A percentile compares a stretch with the other conserved stretches of the same genome.
These are phyloP conservation scores for Magallana nippona DNA, from an alignment of 2,888 invertebrate genomes.

Conservation along the genomic window DNA sequence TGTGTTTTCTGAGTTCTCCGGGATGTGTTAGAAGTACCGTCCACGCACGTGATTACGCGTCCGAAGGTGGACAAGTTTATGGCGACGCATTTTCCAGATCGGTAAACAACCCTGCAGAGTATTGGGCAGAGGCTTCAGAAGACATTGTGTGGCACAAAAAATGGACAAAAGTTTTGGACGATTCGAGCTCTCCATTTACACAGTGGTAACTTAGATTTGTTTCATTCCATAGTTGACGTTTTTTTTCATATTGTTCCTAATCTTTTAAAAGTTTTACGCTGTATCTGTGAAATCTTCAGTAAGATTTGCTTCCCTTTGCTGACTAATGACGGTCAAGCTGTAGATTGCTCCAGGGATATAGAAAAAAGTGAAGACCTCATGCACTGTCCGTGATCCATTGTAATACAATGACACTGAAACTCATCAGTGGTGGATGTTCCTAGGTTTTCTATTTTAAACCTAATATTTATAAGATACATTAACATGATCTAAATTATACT, in stretches of 20 bases:
- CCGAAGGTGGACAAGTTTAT: constrained; percentile 53
- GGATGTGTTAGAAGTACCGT: constrained; percentile 2
- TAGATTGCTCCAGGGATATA: no score
- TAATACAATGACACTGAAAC: no score
- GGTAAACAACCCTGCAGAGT: constrained; percentile 85
- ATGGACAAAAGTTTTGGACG: constrained; percentile 91
- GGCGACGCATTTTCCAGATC: constrained; percentile 67
- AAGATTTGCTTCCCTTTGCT: no score
- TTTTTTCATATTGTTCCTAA: not conserved
- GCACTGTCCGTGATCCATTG: no score
- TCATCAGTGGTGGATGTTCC: no score
- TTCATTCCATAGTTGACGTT: not conserved
- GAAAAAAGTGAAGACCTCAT: no score
- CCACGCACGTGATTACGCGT: constrained; percentile 37
- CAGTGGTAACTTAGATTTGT: constrained; percentile 87
- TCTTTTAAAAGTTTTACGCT: not conserved
- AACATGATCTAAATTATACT: no score
- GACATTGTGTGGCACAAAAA: constrained; percentile 90
- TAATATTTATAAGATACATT: no score
- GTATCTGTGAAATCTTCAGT: no score
- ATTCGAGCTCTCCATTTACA: constrained; percentile 91
- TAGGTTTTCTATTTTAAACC: no score
- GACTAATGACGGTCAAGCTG: no score
- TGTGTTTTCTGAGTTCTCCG: not conserved
- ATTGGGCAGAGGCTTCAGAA: constrained; percentile 91